Base-by-base conservation (phyloP, 2,888 invertebrate genomes). In the Lithosia quadra region DNA sequence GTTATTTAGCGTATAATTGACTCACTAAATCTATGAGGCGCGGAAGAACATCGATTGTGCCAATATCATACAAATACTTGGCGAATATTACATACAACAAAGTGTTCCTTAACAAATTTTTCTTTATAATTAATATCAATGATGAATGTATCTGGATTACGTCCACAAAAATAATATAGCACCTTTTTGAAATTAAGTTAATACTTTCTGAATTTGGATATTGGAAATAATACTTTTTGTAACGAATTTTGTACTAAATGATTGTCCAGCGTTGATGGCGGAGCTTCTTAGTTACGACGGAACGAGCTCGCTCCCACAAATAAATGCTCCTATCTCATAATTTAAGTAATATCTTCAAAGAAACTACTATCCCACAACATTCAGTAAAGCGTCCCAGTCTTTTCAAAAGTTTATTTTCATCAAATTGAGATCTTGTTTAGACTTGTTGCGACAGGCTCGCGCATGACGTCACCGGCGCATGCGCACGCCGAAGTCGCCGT, bases 321-420 rank as follows among this genome's bases (percentile, higher is more conserved):
- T 94, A 94, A 93, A 93, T 94, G 94, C 93, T 91, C 93, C 92
- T 93, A 93, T 92, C 87, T 91, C 92, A 93, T 93, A 92, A 92
- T 94, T 93, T 92, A 94, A 94, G 93, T 92, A 92, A 94, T 93
- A 93, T 92, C 91, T 89, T 91, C 91, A 88, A 92, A 92, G 93
- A 93, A 93, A 92, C 93, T 92, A 94, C 93, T 90, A 92, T 92
- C 92, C 94, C 94, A 94, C 94, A 93, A 95, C 94, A 94, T 94
- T 93, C 93, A 94, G 92, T 95, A 95, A 95, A 95, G 94, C 94
- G 93, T 93, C 94, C 94, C 95, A 95, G 95, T 95, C 95, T 95
- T 95, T 94, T 95, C 89, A 92, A 91, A 92, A 88, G 93, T 93
- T 94, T 92, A 92, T 93, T 94, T 95, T 95, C 94, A 93, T 94